A percentile compares a stretch with the other conserved stretches of the same genome.
These are phyloP conservation scores for Sebastes fasciatus DNA, from an alignment of 2,113 vertebrate species.

Conservation along the genomic window DNA sequence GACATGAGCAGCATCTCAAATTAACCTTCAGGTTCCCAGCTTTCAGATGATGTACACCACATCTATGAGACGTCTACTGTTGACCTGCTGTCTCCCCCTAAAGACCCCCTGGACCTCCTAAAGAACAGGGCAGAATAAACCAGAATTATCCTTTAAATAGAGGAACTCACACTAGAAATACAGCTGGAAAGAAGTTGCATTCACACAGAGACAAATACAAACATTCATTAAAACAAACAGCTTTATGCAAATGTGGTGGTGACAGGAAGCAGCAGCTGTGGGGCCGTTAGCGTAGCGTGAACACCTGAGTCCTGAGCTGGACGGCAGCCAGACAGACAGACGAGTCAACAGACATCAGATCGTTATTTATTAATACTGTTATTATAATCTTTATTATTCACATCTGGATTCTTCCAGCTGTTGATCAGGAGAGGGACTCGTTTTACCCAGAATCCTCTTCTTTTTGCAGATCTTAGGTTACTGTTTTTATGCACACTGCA, in stretches of 20 bases:
- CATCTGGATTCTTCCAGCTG: constrained; percentile 19
- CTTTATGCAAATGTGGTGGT: not conserved
- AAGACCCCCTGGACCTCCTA: too few species aligned
- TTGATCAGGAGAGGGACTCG: not conserved
- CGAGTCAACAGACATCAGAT: not conserved
- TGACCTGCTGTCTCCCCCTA: too few species aligned
- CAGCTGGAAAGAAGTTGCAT: not conserved
- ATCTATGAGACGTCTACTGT: too few species aligned
- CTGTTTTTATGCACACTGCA: not conserved
- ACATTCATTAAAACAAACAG: not conserved
- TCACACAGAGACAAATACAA: not conserved
- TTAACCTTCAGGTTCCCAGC: too few species aligned
- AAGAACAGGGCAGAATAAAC: not conserved
- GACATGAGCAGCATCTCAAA: too few species aligned
- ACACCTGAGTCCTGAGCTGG: constrained; percentile 58
- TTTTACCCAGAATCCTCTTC: not conserved
- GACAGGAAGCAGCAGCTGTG: constrained; percentile 32
- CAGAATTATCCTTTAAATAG: not conserved
- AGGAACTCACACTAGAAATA: not conserved
- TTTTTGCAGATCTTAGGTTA: not conserved
- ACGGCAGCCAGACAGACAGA: constrained; percentile 27
- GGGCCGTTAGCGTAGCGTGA: constrained; percentile 23
- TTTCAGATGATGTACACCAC: too few species aligned
- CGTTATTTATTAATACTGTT: too few species aligned
- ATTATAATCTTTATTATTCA: not conserved